Percentiles rank a stretch among this genome's conserved stretches.
phyloP scores from a whole-genome alignment of 2,888 invertebrate species.

The Griposia aprilina region DNA sequence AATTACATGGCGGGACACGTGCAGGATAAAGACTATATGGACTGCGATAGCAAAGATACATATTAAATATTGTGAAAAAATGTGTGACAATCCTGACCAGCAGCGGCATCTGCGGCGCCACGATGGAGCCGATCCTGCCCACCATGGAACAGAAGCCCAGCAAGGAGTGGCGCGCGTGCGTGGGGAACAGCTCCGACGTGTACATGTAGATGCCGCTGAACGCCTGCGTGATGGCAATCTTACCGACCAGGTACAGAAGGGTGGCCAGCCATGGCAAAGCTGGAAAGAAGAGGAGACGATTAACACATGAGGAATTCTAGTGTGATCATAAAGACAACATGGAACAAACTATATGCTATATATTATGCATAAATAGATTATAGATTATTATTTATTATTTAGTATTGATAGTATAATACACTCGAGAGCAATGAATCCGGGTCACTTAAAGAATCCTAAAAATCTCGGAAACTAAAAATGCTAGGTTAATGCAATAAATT shows the following conservation, averaged over 20 bases:
- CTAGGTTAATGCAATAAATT: too few species aligned
- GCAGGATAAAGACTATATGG: not conserved
- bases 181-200: conserved; percentile 94
- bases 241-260: conserved; percentile 91
- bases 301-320: not conserved
- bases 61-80: not conserved
- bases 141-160: conserved; percentile 94
- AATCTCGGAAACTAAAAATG: too few species aligned
- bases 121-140: conserved; percentile 93
- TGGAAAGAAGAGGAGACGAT: conserved; percentile 60
- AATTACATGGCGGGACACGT: not conserved
- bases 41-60: not conserved
- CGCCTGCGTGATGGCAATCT: conserved; percentile 92
- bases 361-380: too few species aligned
- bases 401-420: too few species aligned
- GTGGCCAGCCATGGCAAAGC: conserved; percentile 83
- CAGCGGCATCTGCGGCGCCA: conserved; percentile 93
- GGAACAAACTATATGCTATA: too few species aligned
- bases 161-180: conserved; percentile 92
- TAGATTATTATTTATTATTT: too few species aligned
- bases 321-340: not conserved
- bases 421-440: too few species aligned
- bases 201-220: conserved; percentile 93
- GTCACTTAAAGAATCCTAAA: too few species aligned
- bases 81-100: conserved; percentile 83